These are phyloP conservation scores for Erynnis tages DNA, from an alignment of 2,888 invertebrate species.

Conservation along the genomic window DNA sequence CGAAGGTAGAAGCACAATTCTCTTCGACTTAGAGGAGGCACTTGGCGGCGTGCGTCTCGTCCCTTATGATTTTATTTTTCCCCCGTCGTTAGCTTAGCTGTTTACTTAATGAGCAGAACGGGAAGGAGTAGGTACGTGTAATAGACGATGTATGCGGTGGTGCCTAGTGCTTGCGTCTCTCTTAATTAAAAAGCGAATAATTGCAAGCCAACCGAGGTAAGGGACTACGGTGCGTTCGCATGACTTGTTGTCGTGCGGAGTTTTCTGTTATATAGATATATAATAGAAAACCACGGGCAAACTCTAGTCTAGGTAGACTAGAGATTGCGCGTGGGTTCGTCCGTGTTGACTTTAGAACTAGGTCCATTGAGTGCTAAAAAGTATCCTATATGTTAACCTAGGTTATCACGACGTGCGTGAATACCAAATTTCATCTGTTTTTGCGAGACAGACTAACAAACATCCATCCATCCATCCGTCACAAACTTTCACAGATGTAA, in stretches of 20 bases:
- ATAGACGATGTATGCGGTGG: slow-evolving; percentile 18
- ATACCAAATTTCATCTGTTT: too few species aligned
- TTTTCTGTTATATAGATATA: background rate
- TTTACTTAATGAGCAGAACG: slow-evolving; percentile 27
- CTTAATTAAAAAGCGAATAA: slow-evolving; percentile 25
- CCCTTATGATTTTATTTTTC: slow-evolving; percentile 28
- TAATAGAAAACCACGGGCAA: too few species aligned
- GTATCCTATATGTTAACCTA: too few species aligned
- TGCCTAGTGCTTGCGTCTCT: background rate
- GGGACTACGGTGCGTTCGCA: slow-evolving; percentile 3
- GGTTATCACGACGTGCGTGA: too few species aligned
- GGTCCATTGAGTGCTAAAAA: too few species aligned
- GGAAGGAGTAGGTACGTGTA: slow-evolving; percentile 18
- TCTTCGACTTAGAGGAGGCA: slow-evolving; percentile 27
- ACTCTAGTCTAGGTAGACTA: too few species aligned
- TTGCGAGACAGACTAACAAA: too few species aligned
- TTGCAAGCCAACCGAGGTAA: slow-evolving; percentile 10
- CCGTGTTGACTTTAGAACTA: too few species aligned
- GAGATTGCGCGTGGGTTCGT: too few species aligned
- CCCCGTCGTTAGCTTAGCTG: slow-evolving; percentile 27
- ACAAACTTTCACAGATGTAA: too few species aligned
- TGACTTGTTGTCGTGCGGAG: background rate
- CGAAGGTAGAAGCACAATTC: slow-evolving; percentile 21
- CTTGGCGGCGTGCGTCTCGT: slow-evolving; percentile 23
- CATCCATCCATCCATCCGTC: too few species aligned